Conservation (phyloP, 2,888 invertebrate genomes). For the Drosophila diplacantha region DNA sequence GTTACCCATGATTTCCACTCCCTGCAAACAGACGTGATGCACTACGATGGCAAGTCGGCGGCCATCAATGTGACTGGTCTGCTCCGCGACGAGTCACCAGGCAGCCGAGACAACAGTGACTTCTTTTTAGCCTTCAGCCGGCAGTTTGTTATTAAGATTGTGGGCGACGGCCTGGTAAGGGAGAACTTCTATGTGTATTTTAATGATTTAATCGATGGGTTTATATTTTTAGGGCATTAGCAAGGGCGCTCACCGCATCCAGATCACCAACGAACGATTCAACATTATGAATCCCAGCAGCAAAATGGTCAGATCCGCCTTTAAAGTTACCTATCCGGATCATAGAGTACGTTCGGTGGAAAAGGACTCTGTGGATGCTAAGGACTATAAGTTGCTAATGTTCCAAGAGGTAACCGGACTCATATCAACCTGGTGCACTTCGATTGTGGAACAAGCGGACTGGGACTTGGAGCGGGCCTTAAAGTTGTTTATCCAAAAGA, state of each 20-base stretch:
- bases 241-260: slow-evolving; percentile 45
- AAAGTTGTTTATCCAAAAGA: slow-evolving; percentile 57
- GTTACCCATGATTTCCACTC: slow-evolving; percentile 67
- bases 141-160: slow-evolving; percentile 56
- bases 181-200: background rate
- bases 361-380: slow-evolving; percentile 52
- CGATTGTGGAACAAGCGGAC: slow-evolving; percentile 68
- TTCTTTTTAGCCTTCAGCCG: slow-evolving; percentile 54
- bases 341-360: slow-evolving; percentile 33
- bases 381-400: slow-evolving; percentile 68
- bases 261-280: slow-evolving; percentile 71
- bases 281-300: slow-evolving; percentile 66
- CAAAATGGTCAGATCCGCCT: slow-evolving; percentile 48
- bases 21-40: slow-evolving; percentile 64
- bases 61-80: slow-evolving; percentile 50
- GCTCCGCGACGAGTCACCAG: slow-evolving; percentile 44
- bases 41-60: slow-evolving; percentile 34
- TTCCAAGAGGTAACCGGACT: slow-evolving; percentile 70
- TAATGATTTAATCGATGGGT: background rate
- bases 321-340: slow-evolving; percentile 15
- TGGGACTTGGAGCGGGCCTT: slow-evolving; percentile 69
- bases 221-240: slow-evolving; percentile 60
- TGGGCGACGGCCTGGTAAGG: slow-evolving; percentile 34
- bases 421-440: slow-evolving; percentile 72
- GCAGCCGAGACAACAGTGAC: background rate